These are phyloP conservation scores for Drosophila azteca DNA, from an alignment of 1,140 invertebrate genomes.

Conservation along the genomic window DNA sequence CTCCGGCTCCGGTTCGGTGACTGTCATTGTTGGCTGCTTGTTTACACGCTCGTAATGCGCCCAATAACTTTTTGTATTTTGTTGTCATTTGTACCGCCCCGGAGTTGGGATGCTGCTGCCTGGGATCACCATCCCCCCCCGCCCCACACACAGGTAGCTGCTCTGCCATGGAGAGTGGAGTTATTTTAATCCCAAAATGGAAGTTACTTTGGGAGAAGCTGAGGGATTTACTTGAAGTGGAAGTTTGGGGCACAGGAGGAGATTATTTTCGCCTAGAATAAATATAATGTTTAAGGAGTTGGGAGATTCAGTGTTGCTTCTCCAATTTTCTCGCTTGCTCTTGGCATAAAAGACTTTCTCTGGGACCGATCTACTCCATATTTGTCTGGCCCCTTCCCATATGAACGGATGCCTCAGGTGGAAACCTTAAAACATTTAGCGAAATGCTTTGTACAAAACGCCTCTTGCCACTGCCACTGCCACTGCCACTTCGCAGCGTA, in stretches of 20 bases:
- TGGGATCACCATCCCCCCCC: no score
- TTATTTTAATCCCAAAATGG: slow-evolving; percentile 22
- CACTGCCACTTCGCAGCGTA: slow-evolving; percentile 20
- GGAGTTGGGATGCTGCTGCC: background rate
- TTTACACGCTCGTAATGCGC: slow-evolving; percentile 73
- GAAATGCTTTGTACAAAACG: slow-evolving; percentile 19
- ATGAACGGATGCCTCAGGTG: background rate
- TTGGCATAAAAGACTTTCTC: slow-evolving; percentile 28
- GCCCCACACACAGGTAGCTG: slow-evolving; percentile 7
- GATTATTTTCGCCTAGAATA: no score
- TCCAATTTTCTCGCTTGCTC: no score
- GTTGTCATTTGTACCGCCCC: slow-evolving; percentile 37
- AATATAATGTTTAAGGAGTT: no score
- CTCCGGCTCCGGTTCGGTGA: slow-evolving; percentile 1
- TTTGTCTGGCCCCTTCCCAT: background rate
- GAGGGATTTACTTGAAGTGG: background rate
- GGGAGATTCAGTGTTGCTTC: no score
- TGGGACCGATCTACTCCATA: background rate
- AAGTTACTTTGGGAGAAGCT: background rate
- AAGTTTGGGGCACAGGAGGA: background rate
- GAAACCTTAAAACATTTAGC: slow-evolving; percentile 21
- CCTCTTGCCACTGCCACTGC: background rate
- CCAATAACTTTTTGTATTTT: slow-evolving; percentile 60
- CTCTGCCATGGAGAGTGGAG: background rate
- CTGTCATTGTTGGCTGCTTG: slow-evolving; percentile 74